Conservation (phyloP, 1,140 invertebrate genomes). For the Oreohelix idahoensis region DNA sequence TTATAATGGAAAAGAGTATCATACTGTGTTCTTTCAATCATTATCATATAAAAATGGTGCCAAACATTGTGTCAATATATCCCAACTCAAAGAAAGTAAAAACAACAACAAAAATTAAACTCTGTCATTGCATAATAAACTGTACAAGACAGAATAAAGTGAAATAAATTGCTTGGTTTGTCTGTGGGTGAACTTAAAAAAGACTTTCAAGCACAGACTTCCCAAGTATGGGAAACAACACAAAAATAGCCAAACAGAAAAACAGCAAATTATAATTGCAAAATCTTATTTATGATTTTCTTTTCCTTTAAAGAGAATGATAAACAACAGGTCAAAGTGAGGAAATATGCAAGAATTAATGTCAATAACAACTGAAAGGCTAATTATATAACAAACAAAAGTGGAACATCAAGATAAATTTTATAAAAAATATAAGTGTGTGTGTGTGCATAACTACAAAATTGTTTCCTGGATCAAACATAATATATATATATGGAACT, state of each 20-base stretch:
- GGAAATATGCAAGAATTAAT: background rate
- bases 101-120: background rate
- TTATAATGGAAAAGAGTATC: background rate
- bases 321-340: background rate
- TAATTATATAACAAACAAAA: background rate
- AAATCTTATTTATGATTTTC: background rate
- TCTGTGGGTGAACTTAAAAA: conserved; percentile 29
- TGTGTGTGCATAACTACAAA: too few relatives aligned
- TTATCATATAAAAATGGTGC: background rate
- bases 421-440: background rate
- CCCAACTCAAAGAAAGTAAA: background rate
- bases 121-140: conserved; percentile 12
- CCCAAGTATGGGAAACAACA: background rate
- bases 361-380: background rate
- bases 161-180: background rate
- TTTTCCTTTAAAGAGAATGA: background rate
- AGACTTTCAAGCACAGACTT: conserved; percentile 4
- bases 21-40: conserved; percentile 5
- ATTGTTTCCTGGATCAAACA: too few relatives aligned
- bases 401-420: background rate
- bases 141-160: conserved; percentile 21
- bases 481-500: too few relatives aligned
- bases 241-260: background rate
- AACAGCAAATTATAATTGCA: background rate
- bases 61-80: conserved; percentile 25